phyloP scores from a whole-genome alignment of 2,888 invertebrate species.

The Eupithecia dodoneata region DNA sequence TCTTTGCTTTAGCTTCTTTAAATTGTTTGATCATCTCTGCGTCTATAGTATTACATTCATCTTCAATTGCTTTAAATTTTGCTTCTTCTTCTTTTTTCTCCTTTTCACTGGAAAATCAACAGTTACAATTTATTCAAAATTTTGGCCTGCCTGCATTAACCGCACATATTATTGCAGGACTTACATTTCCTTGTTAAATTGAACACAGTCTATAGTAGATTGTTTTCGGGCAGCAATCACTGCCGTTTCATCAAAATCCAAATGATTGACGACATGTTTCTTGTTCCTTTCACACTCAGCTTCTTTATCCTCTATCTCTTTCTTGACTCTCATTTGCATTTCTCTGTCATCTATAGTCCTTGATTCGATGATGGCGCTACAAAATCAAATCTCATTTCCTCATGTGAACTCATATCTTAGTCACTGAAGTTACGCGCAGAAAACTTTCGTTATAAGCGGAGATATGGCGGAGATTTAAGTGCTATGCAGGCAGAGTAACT shows the following conservation, averaged over 20 bases:
- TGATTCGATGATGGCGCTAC: constrained; percentile 63
- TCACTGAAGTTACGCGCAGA: background rate
- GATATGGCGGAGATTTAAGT: no score
- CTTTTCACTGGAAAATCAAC: constrained; percentile 41
- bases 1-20: constrained; percentile 44
- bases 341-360: constrained; percentile 63
- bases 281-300: constrained; percentile 42
- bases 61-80: constrained; percentile 46
- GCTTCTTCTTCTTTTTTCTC: constrained; percentile 43
- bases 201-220: constrained; percentile 46
- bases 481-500: no score
- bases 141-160: background rate
- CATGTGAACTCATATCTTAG: no score
- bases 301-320: constrained; percentile 50
- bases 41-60: constrained; percentile 45
- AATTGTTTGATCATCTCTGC: constrained; percentile 48
- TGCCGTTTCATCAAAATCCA: constrained; percentile 20
- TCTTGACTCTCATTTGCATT: constrained; percentile 58
- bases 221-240: constrained; percentile 37
- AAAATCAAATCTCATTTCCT: background rate
- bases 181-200: constrained; percentile 60
- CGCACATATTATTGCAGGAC: constrained; percentile 30
- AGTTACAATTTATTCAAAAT: background rate
- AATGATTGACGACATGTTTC: constrained; percentile 19
- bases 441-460: background rate